Base-by-base conservation (phyloP, 2,797 vertebrate species). In the Intellagama lesueurii region DNA sequence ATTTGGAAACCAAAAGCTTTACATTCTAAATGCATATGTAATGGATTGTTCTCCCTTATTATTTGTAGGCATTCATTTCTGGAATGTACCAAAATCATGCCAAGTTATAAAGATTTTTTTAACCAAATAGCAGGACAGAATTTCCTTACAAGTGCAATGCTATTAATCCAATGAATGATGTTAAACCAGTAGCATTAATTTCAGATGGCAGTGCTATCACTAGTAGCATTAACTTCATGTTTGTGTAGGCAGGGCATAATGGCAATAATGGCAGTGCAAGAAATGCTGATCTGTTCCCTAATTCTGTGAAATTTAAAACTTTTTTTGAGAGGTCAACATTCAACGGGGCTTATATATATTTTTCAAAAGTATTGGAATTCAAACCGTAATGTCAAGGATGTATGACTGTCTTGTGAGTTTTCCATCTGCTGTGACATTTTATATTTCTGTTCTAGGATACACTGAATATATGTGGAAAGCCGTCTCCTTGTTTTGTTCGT, bases 401-500 rank as follows among this genome's bases (percentile, higher is more conserved):
- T 73, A n/a, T 7, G 70, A 3, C 0, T 69, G 2, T 0, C 0
- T 83, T 87, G 11, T 40, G 56, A 70, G 12, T 64, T 32, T 64
- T 66, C 19, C 85, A 5, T 91, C 95, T 70, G 44, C 47, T 60
- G 35, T 69, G 14, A 26, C 0, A 2, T 0, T 0, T 40, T 89
- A 14, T 89, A 44, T 89, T 89, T 22, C 19, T 81, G 77, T 88
- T 85, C 44, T 86, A 99, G 98, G 96, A 97, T 85, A 94, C 94
- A 2, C 85, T 99, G 87, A 96, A 98, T 92, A 95, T 95, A 40
- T 91, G 96, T 81, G 91, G 93, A 69, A 94, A 89, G 28, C 90
- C 90, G 83, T 44, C 86, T 1, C 88, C 92, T 0, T 98, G 98
- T 94, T 98, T 98, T 91, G 87, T 85, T n/a, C 96, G 93, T 47